Percentiles rank a stretch among this genome's conserved stretches.
phyloP scores from a whole-genome alignment of 2,888 invertebrate species.

The Sminthurinus aureus region DNA sequence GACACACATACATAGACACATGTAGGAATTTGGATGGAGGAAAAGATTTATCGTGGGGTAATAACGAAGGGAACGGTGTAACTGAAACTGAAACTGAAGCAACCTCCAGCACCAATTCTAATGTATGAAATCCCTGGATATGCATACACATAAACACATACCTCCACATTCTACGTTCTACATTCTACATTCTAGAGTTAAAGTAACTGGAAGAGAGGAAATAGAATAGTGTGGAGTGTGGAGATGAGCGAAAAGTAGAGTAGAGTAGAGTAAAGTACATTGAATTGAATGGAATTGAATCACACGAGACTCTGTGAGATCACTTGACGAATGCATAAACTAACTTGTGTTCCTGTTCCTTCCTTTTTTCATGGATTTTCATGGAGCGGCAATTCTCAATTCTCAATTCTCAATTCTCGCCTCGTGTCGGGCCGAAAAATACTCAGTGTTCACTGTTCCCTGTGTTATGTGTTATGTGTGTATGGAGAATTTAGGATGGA shows the following conservation, averaged over 20 bases:
- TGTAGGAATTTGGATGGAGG: background rate
- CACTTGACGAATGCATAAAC: conserved; percentile 22
- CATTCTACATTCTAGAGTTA: too few relatives aligned
- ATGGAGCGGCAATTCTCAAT: background rate
- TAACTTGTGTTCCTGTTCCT: background rate
- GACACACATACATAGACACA: background rate
- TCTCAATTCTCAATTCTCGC: too few relatives aligned
- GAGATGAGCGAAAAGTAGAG: too few relatives aligned
- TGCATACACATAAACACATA: too few relatives aligned
- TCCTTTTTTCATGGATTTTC: background rate
- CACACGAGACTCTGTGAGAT: background rate
- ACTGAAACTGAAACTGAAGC: background rate
- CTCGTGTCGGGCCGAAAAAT: background rate
- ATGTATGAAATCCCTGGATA: too few relatives aligned
- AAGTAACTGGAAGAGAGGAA: too few relatives aligned
- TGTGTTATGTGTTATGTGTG: background rate
- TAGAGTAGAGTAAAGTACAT: background rate
- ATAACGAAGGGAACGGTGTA: background rate
- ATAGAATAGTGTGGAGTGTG: too few relatives aligned
- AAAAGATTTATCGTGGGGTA: background rate
- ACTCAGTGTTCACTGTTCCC: background rate
- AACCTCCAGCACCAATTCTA: too few relatives aligned
- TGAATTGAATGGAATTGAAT: conserved; percentile 2
- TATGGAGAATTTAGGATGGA: background rate
- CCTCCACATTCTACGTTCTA: too few relatives aligned